Conservation (phyloP, 2,888 invertebrate genomes). For the Rhabditoides inermis region DNA sequence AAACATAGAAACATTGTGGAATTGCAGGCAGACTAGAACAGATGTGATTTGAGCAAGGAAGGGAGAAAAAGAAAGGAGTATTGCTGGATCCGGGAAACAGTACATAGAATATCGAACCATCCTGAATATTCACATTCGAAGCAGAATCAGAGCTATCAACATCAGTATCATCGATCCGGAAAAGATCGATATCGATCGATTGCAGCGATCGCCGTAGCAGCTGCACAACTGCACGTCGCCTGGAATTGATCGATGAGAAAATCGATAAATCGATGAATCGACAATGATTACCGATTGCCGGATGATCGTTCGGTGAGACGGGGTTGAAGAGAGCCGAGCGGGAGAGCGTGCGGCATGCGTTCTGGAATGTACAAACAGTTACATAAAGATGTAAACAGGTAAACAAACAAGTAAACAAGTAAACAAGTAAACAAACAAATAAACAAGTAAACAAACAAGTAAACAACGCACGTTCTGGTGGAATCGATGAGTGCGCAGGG, state of each 20-base stretch:
- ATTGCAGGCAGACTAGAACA: no score
- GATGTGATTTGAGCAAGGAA: no score
- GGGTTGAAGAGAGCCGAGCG: conserved; percentile 45
- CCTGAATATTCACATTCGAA: no score
- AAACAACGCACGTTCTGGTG: conserved; percentile 28
- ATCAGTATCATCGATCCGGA: no score
- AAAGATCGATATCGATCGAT: no score
- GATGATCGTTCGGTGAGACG: conserved; percentile 27
- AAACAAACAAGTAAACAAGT: conserved; percentile 1
- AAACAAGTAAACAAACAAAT: background rate
- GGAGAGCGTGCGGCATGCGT: conserved; percentile 33
- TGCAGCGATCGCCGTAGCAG: conserved; percentile 42
- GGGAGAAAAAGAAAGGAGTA: no score
- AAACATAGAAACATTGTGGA: no score
- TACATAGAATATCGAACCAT: no score
- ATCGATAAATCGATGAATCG: background rate
- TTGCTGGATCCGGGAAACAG: no score
- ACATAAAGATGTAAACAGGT: no score
- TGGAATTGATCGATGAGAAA: conserved; percentile 17
- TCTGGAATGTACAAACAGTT: conserved; percentile 21
- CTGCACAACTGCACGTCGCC: conserved; percentile 46
- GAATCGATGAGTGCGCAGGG: conserved; percentile 47
- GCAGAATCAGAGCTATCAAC: no score
- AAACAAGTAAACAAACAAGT: background rate
- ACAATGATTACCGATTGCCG: background rate